Evolutionary conservation across 1,140 invertebrate genomes (phyloP).

Genomic region (Branchinecta lindahli): DNA sequence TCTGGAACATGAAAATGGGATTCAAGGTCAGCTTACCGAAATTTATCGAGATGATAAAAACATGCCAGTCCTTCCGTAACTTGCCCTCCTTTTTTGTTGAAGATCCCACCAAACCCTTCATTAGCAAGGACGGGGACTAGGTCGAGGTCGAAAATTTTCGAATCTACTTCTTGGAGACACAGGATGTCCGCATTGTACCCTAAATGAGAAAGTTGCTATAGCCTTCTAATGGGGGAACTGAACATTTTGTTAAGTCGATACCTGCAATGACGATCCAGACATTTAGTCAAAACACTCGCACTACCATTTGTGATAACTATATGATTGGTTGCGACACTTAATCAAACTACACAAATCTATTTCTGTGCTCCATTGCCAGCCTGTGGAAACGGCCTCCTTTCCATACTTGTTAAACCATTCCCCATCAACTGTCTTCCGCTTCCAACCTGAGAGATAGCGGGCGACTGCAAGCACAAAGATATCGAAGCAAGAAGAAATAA

Average conservation of each 20-base stretch:
- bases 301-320: not conserved
- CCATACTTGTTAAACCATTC: no score
- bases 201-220: constrained; percentile 26
- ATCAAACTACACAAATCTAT: no score
- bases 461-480: no score
- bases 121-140: constrained; percentile 43
- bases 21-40: constrained; percentile 15
- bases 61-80: constrained; percentile 61
- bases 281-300: not conserved
- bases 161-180: constrained; percentile 84
- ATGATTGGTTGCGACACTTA: no score
- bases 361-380: no score
- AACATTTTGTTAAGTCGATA: not conserved
- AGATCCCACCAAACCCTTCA: constrained; percentile 41
- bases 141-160: constrained; percentile 54
- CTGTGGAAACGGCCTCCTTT: no score
- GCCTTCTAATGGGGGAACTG: not conserved
- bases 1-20: not conserved
- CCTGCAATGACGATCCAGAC: not conserved
- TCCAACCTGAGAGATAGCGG: no score
- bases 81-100: constrained; percentile 51
- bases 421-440: no score
- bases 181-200: constrained; percentile 78
- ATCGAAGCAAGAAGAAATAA: no score
- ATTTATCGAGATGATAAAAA: constrained; percentile 43